Evolutionary conservation across 2,888 invertebrate genomes (phyloP), one percentile per base, ranked within the genome.

Genomic region (Drosophila melanosoma): DNA sequence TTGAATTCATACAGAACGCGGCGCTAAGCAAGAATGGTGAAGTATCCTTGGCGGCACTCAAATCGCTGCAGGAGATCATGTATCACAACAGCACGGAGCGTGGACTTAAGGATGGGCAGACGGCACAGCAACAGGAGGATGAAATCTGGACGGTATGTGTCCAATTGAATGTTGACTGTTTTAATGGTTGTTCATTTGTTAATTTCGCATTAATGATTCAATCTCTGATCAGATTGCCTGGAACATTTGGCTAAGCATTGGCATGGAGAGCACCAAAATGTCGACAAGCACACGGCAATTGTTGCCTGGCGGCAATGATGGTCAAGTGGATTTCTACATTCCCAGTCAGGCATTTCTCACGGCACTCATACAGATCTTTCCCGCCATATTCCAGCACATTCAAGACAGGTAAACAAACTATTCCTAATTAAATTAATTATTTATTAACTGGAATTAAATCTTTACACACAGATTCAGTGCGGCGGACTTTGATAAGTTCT

Each of bases 1-100:
- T 99, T 45, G 98, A 98, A 90, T 99, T 98, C 90, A 97, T 99
- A 90, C 98, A 98, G 88, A 97, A 97, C 93, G 96, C 98, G 20
- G 98, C 99, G 0, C 94, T 98, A 56, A 96, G 97, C 89, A 97
- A 96, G 92, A 99, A 98, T 93, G 98, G 98, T 68, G 99, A 99
- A 95, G 98, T 98, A 2, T 98, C 99, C 0, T 95, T 99, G 83
- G 98, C 99, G 3, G 99, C 99, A 0, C 94, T 99, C 10, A 99
- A 99, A 93, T 98, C 99, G 17, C 97, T 99, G 93, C 99, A 99
- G 94, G 99, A 99, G 93, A 97, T 99, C 82, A 95, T 99, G 81
- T 96, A 96, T 53, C 95, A 95, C 85, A 95, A 95, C 90, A 80
- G 89, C 49, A 75, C 83, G 10, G 83, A 83, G 23, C 53, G 74